A percentile compares a stretch with the other conserved stretches of the same genome.
These are phyloP conservation scores for Falco novaeseelandiae DNA, from an alignment of 2,797 vertebrate species.

Conservation along the genomic window DNA sequence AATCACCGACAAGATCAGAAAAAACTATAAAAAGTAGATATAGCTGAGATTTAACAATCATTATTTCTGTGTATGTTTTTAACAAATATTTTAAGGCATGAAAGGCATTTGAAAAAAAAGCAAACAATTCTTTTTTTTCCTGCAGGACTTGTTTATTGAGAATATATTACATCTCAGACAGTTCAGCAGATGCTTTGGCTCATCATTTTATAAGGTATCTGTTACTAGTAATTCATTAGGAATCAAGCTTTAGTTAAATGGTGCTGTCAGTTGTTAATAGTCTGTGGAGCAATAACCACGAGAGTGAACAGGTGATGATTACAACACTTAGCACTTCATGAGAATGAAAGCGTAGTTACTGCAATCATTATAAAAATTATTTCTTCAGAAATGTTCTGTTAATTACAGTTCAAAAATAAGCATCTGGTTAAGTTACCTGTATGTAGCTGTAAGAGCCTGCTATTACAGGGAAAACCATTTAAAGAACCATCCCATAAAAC, in stretches of 20 bases:
- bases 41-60: too few relatives aligned
- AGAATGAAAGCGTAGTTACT: conserved; percentile 27
- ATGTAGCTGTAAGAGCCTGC: conserved; percentile 12
- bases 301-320: conserved; percentile 61
- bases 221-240: conserved; percentile 23
- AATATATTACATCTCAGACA: neutral
- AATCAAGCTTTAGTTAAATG: conserved; percentile 54
- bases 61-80: neutral
- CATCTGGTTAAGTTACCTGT: conserved; percentile 57
- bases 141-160: neutral
- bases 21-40: neutral
- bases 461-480: conserved; percentile 48
- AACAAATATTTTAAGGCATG: neutral
- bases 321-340: conserved; percentile 45
- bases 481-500: conserved; percentile 37
- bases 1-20: neutral
- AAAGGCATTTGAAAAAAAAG: neutral
- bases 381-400: conserved; percentile 54
- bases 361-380: conserved; percentile 59
- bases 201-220: neutral
- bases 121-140: neutral
- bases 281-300: conserved; percentile 12
- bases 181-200: neutral
- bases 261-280: conserved; percentile 31
- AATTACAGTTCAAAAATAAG: conserved; percentile 66